These are phyloP conservation scores for Megathymus violae DNA, from an alignment of 1,140 invertebrate genomes.

Conservation along the genomic window DNA sequence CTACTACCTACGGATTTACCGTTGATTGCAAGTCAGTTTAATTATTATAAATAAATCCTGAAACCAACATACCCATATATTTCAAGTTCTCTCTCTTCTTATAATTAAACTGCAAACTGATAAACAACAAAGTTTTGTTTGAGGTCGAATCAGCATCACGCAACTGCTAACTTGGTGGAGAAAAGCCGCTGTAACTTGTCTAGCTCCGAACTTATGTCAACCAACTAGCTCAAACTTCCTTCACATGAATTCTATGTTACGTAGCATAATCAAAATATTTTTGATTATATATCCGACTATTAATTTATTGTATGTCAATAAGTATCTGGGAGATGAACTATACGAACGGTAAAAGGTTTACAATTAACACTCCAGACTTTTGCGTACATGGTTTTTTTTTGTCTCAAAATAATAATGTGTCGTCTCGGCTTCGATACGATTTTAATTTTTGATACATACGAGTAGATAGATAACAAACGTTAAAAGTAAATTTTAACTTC, in stretches of 20 bases:
- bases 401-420: too few relatives aligned
- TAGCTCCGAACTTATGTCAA: slow-evolving; percentile 12
- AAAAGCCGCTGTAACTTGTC: slow-evolving; percentile 17
- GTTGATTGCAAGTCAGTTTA: too few relatives aligned
- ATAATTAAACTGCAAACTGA: slow-evolving; percentile 63
- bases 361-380: too few relatives aligned
- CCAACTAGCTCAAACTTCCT: slow-evolving; percentile 10
- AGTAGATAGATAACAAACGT: too few relatives aligned
- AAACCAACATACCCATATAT: slow-evolving; percentile 12
- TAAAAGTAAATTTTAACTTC: too few relatives aligned
- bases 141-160: slow-evolving; percentile 53
- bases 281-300: neutral
- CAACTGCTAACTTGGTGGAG: slow-evolving; percentile 18
- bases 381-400: too few relatives aligned
- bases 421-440: too few relatives aligned
- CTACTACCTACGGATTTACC: too few relatives aligned
- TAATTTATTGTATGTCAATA: neutral
- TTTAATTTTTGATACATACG: too few relatives aligned
- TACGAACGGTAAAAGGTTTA: too few relatives aligned
- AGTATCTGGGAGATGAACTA: too few relatives aligned
- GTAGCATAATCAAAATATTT: neutral
- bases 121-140: slow-evolving; percentile 64
- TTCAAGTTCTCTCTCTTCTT: slow-evolving; percentile 40
- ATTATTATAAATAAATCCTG: neutral
- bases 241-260: slow-evolving; percentile 6